Conservation (phyloP, 2,888 invertebrate genomes). For the Adineta ricciae region DNA sequence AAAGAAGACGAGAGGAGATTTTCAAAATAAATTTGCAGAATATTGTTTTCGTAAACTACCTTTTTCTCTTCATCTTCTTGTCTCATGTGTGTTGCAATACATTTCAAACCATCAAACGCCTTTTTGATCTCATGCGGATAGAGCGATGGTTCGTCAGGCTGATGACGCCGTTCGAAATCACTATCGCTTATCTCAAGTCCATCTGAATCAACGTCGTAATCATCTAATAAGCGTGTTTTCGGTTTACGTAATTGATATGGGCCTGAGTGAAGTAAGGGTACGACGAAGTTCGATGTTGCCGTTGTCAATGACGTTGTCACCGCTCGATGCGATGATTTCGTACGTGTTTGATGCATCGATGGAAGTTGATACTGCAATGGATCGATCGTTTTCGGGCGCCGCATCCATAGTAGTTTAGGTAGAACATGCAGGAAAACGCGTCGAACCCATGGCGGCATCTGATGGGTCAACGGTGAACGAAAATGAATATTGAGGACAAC, state of each 20-base stretch:
- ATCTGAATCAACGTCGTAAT: not conserved
- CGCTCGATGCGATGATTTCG: no score
- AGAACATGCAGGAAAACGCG: slow-evolving; percentile 87
- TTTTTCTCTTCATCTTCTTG: slow-evolving; percentile 88
- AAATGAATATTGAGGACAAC: slow-evolving; percentile 69
- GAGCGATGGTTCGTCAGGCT: not conserved
- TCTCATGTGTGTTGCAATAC: slow-evolving; percentile 92
- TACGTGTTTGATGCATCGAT: not conserved
- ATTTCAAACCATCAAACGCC: slow-evolving; percentile 82
- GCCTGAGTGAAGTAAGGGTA: not conserved
- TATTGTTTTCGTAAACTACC: slow-evolving; percentile 57
- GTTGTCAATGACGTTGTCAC: not conserved
- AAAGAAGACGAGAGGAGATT: no score
- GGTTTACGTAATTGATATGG: not conserved
- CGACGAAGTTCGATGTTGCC: not conserved
- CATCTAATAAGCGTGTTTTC: not conserved
- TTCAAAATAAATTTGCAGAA: no score
- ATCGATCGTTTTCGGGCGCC: slow-evolving; percentile 23
- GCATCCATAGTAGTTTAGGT: slow-evolving; percentile 78
- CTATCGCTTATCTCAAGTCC: not conserved
- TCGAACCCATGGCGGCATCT: slow-evolving; percentile 95
- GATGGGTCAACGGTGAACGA: slow-evolving; percentile 91
- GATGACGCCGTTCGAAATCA: not conserved
- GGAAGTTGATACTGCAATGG: not conserved
- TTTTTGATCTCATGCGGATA: slow-evolving; percentile 43